These are phyloP conservation scores for Rotaria magnacalcarata DNA, from an alignment of 2,888 invertebrate genomes.

Conservation along the genomic window DNA sequence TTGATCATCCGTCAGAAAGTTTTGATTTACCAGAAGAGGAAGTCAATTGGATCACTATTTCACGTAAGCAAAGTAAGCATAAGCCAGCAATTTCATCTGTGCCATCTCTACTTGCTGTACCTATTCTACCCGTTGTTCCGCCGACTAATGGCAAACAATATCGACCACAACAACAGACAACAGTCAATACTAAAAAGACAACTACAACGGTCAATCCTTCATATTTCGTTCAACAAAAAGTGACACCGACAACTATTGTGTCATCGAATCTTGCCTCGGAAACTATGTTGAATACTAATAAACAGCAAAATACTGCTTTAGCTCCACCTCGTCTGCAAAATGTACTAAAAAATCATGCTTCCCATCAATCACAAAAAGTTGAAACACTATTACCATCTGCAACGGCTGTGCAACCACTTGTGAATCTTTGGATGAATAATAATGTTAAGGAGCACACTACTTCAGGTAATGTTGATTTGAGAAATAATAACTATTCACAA, in stretches of 20 bases:
- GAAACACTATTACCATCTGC: background rate
- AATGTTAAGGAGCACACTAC: background rate
- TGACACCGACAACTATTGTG: background rate
- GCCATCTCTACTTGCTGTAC: background rate
- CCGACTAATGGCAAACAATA: background rate
- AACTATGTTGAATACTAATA: background rate
- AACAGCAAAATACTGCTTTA: background rate
- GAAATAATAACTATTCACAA: no score
- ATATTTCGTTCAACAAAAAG: background rate
- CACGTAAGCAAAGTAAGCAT: conserved; percentile 33
- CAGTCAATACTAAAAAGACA: background rate
- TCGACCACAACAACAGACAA: background rate
- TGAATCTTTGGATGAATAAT: background rate
- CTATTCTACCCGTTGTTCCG: background rate
- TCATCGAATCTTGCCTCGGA: background rate
- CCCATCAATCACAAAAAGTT: background rate
- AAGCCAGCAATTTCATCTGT: background rate
- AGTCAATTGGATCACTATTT: conserved; percentile 34
- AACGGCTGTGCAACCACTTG: background rate
- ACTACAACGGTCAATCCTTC: background rate
- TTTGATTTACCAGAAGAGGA: background rate
- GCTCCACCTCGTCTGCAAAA: conserved; percentile 9
- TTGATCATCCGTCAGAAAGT: background rate
- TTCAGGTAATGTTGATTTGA: background rate
- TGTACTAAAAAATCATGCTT: background rate